Evolutionary conservation across 1,140 invertebrate species (phyloP).

Genomic region (Eueides isabella): DNA sequence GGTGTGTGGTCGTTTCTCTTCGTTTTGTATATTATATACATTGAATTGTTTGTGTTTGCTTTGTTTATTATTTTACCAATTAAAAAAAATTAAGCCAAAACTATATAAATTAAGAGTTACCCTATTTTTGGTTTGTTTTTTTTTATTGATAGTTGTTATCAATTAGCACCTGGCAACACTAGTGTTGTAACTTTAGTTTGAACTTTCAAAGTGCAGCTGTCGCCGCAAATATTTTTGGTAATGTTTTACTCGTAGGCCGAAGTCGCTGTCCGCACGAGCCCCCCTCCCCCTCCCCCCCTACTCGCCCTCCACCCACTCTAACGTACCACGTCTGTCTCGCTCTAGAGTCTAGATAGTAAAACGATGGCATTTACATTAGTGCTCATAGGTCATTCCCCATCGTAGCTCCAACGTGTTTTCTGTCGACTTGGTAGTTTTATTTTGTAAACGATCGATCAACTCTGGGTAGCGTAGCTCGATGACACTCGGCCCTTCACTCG

Average conservation of each 20-base stretch:
- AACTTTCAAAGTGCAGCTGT: slow-evolving; percentile 48
- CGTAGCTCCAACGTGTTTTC: slow-evolving; percentile 66
- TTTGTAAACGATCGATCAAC: slow-evolving; percentile 50
- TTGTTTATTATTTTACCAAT: neutral
- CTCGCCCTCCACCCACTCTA: neutral
- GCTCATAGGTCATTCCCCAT: slow-evolving; percentile 67
- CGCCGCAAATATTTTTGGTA: slow-evolving; percentile 61
- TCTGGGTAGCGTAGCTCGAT: slow-evolving; percentile 61
- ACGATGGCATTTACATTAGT: slow-evolving; percentile 71
- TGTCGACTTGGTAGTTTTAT: slow-evolving; percentile 64
- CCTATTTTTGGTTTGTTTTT: neutral
- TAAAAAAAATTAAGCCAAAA: slow-evolving; percentile 1
- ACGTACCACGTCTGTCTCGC: slow-evolving; percentile 46
- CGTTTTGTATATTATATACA: slow-evolving; percentile 34
- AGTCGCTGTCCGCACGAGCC: slow-evolving; percentile 44
- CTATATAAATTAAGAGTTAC: neutral
- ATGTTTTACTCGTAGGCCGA: slow-evolving; percentile 49
- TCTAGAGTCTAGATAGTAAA: slow-evolving; percentile 60
- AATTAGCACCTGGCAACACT: slow-evolving; percentile 13
- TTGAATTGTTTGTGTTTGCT: slow-evolving; percentile 22
- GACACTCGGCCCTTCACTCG: slow-evolving; percentile 55
- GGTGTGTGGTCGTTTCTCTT: too few species aligned
- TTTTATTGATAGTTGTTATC: neutral
- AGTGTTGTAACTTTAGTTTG: slow-evolving; percentile 43
- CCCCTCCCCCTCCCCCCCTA: neutral